Evolutionary conservation across 2,113 vertebrate species (phyloP).

Genomic region (Atlantisia rogersi): DNA sequence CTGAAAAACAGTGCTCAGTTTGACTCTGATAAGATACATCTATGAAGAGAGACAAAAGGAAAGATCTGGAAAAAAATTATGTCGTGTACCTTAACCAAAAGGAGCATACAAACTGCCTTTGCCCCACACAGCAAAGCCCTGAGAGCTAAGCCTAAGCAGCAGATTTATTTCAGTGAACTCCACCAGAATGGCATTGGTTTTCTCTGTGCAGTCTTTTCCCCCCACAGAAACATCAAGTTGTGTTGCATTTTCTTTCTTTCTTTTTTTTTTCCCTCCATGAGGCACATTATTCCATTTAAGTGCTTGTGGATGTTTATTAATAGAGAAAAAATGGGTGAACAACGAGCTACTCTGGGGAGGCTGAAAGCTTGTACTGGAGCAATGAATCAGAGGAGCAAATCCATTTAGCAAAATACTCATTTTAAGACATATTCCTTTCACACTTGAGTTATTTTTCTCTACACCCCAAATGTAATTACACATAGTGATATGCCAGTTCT

Average conservation of each 20-base stretch:
- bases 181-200: background rate
- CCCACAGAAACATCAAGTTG: background rate
- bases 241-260: background rate
- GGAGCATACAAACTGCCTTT: background rate
- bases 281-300: slow-evolving; percentile 42
- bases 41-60: background rate
- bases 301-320: slow-evolving; percentile 47
- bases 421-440: slow-evolving; percentile 17
- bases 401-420: slow-evolving; percentile 26
- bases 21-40: background rate
- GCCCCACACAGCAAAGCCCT: background rate
- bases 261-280: background rate
- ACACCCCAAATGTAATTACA: background rate
- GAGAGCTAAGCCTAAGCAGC: background rate
- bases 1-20: background rate
- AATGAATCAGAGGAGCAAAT: slow-evolving; percentile 40
- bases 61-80: background rate
- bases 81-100: background rate
- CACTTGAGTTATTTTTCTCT: background rate
- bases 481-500: background rate
- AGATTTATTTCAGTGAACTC: background rate
- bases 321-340: slow-evolving; percentile 55
- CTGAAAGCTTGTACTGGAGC: slow-evolving; percentile 41
- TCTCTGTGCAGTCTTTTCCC: background rate
- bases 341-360: background rate